Percentiles rank a stretch among this genome's conserved stretches.
These are phyloP conservation scores for Cyclopterus lumpus DNA, from an alignment of 2,797 vertebrate species.

Conservation along the genomic window DNA sequence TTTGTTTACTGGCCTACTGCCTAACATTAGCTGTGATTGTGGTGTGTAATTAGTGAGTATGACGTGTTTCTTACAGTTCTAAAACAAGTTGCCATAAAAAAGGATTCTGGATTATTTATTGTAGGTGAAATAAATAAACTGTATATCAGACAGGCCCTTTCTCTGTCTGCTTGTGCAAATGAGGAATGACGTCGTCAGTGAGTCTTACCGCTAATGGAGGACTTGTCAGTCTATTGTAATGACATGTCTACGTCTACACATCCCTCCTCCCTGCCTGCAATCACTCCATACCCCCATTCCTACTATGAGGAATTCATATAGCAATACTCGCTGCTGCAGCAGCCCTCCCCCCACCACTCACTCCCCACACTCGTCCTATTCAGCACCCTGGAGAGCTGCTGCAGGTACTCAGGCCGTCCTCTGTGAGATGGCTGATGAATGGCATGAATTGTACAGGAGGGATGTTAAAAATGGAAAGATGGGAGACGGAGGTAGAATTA, in stretches of 20 bases:
- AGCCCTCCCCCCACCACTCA: conserved; percentile 41
- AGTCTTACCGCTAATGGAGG: conserved; percentile 50
- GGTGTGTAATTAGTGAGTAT: not conserved
- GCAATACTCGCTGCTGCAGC: conserved; percentile 72
- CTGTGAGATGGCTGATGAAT: conserved; percentile 75
- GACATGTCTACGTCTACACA: conserved; percentile 32
- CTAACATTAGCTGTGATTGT: not conserved
- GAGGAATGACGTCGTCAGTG: conserved; percentile 31
- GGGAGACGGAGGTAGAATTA: conserved; percentile 51
- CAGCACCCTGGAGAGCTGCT: conserved; percentile 86
- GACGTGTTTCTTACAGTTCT: not conserved
- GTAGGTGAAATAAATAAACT: conserved; percentile 13
- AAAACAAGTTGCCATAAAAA: not conserved
- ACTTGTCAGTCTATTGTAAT: conserved; percentile 66
- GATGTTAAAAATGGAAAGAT: conserved; percentile 61
- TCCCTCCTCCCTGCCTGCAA: conserved; percentile 44
- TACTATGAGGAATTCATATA: conserved; percentile 72
- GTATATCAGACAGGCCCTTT: conserved; percentile 4
- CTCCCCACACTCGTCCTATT: conserved; percentile 73
- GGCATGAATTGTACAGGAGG: conserved; percentile 61
- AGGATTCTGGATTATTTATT: not conserved
- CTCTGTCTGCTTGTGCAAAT: conserved; percentile 26
- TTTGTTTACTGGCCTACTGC: conserved; percentile 17
- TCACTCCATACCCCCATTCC: conserved; percentile 64
- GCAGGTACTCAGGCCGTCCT: conserved; percentile 78